Evolutionary conservation across 2,113 vertebrate genomes (phyloP).

Genomic region (Boleophthalmus pectinirostris): DNA sequence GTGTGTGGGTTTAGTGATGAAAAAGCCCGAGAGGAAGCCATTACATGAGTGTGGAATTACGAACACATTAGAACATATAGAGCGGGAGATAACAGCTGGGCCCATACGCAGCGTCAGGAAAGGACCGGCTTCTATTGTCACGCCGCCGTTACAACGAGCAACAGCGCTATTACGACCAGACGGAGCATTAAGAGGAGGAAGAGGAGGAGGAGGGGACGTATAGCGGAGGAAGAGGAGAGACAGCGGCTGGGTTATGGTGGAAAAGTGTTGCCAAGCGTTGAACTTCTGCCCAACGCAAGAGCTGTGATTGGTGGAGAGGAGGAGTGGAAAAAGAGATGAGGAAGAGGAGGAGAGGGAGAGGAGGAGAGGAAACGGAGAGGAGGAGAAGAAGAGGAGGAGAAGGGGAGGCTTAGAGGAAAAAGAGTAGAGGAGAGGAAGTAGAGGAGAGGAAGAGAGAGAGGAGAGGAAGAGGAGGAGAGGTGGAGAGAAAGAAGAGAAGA

Average conservation of each 20-base stretch:
- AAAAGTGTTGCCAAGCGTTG: too few species aligned
- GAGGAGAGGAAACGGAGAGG: too few species aligned
- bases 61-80: not conserved
- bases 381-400: too few species aligned
- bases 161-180: constrained; percentile 14
- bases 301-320: too few species aligned
- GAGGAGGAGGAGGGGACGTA: not conserved
- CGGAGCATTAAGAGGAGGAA: not conserved
- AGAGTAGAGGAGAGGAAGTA: too few species aligned
- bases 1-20: not conserved
- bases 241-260: too few species aligned
- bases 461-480: not conserved
- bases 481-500: not conserved
- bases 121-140: constrained; percentile 7
- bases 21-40: not conserved
- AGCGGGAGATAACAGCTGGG: constrained; percentile 20
- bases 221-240: too few species aligned
- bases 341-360: too few species aligned
- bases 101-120: constrained; percentile 10
- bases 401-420: too few species aligned
- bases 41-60: constrained; percentile 1
- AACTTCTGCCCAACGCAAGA: too few species aligned
- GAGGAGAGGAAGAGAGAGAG: too few species aligned
- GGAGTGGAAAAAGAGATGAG: too few species aligned
- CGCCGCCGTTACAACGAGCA: constrained; percentile 23